Evolutionary conservation across 2,888 invertebrate genomes (phyloP).

Genomic region (Harpalus rufipes): DNA sequence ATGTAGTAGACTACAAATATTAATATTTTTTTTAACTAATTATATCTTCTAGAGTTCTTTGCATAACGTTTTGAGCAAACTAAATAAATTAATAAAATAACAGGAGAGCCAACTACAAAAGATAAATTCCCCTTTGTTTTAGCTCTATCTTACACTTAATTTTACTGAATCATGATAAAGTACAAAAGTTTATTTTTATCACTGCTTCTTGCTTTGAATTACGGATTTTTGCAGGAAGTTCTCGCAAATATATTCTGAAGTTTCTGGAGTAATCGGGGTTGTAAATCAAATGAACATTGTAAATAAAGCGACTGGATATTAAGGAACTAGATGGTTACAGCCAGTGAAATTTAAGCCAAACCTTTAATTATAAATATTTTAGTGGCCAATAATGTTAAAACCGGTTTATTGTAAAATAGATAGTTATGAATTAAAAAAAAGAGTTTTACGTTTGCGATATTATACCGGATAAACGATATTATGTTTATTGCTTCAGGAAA

Average conservation of each 20-base stretch:
- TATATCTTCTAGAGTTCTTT: too few relatives aligned
- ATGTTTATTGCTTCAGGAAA: background rate
- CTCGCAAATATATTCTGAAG: background rate
- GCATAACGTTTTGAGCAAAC: background rate
- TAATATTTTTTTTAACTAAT: too few relatives aligned
- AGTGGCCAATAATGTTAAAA: background rate
- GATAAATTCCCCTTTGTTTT: slow-evolving; percentile 38
- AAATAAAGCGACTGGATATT: slow-evolving; percentile 3
- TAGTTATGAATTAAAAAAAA: background rate
- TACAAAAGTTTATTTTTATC: slow-evolving; percentile 56
- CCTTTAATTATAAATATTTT: background rate
- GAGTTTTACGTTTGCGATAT: background rate
- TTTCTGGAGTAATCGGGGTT: background rate
- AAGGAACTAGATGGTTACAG: background rate
- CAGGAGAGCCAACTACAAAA: background rate
- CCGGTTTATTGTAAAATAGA: background rate
- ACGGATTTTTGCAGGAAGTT: slow-evolving; percentile 18
- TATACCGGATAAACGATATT: background rate
- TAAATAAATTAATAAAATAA: background rate
- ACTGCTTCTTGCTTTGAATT: slow-evolving; percentile 24
- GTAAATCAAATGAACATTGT: slow-evolving; percentile 10
- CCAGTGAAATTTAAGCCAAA: background rate
- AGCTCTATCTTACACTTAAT: slow-evolving; percentile 18
- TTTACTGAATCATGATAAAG: slow-evolving; percentile 54
- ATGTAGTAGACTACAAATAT: too few relatives aligned